Percentiles rank a stretch among this genome's conserved stretches.
phyloP scores from a whole-genome alignment of 1,140 invertebrate species.

The Rhyzopertha dominica region DNA sequence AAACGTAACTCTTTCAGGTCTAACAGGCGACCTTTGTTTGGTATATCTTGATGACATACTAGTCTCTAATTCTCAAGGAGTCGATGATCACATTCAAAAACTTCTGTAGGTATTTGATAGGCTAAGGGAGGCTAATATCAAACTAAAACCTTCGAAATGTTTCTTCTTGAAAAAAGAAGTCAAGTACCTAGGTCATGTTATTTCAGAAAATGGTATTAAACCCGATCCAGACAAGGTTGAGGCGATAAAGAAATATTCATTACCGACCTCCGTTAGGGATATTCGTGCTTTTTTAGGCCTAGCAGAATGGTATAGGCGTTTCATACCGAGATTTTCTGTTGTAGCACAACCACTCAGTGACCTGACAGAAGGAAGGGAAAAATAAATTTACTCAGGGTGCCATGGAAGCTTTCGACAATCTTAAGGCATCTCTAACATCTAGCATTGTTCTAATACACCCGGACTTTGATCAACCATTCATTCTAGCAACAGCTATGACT shows the following conservation, averaged over 20 bases:
- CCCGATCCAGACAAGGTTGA: slow-evolving; percentile 14
- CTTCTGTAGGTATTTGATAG: no score
- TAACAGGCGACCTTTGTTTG: slow-evolving; percentile 7
- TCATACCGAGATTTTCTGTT: no score
- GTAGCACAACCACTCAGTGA: no score
- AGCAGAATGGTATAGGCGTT: no score
- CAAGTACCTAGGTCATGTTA: slow-evolving; percentile 16
- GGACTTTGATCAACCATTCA: not conserved
- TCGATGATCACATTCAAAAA: slow-evolving; percentile 5
- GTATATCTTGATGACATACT: slow-evolving; percentile 13
- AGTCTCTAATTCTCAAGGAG: slow-evolving; percentile 3
- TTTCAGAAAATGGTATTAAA: slow-evolving; percentile 9
- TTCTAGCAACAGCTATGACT: not conserved
- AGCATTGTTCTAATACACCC: not conserved
- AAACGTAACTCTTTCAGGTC: slow-evolving; percentile 5
- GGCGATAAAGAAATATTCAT: slow-evolving; percentile 13
- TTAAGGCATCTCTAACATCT: no score
- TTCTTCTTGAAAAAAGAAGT: slow-evolving; percentile 9
- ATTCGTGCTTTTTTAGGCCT: no score
- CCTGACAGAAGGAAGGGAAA: no score
- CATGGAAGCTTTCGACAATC: no score
- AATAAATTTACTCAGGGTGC: no score
- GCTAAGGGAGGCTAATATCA: no score
- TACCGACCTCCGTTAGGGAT: no score
- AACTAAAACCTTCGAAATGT: slow-evolving; percentile 11